These are phyloP conservation scores for Sebastolobus alascanus DNA, from an alignment of 2,797 vertebrate species.

Conservation along the genomic window DNA sequence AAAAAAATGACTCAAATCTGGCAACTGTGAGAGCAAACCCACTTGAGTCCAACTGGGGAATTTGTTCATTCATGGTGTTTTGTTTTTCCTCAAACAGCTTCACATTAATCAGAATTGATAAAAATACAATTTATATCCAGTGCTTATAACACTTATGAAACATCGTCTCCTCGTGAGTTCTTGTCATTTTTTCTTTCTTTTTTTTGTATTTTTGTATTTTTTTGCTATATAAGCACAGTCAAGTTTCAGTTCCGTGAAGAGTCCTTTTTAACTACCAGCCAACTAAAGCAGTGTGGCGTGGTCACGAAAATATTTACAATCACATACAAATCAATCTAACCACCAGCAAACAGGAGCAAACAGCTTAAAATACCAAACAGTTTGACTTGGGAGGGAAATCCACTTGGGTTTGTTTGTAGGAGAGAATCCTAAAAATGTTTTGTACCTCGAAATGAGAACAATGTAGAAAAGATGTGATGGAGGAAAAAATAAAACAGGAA, in stretches of 20 bases:
- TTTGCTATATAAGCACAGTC: slow-evolving; percentile 94
- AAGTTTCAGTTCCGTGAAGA: slow-evolving; percentile 98
- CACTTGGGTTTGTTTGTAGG: slow-evolving; percentile 79
- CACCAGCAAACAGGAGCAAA: slow-evolving; percentile 87
- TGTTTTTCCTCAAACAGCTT: slow-evolving; percentile 92
- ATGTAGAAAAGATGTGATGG: slow-evolving; percentile 68
- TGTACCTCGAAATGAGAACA: slow-evolving; percentile 84
- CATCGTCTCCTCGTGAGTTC: slow-evolving; percentile 92
- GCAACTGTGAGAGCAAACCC: slow-evolving; percentile 94
- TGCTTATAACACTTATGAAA: slow-evolving; percentile 99
- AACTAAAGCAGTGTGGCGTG: slow-evolving; percentile 92
- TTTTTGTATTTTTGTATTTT: slow-evolving; percentile 69
- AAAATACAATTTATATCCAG: slow-evolving; percentile 99
- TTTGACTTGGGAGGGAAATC: slow-evolving; percentile 89
- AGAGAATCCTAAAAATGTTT: slow-evolving; percentile 84
- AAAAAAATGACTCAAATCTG: slow-evolving; percentile 93
- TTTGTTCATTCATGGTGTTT: slow-evolving; percentile 94
- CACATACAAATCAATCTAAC: slow-evolving; percentile 85
- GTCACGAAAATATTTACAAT: slow-evolving; percentile 91
- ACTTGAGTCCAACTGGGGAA: slow-evolving; percentile 93
- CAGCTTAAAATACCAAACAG: slow-evolving; percentile 90
- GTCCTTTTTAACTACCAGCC: slow-evolving; percentile 95
- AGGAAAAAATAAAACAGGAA: slow-evolving; percentile 71
- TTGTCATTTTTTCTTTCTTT: slow-evolving; percentile 72
- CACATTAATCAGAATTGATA: slow-evolving; percentile 99